Evolutionary conservation across 2,797 vertebrate species (phyloP), one percentile per base, ranked within the genome.

Genomic region (Sarcoramphus papa): DNA sequence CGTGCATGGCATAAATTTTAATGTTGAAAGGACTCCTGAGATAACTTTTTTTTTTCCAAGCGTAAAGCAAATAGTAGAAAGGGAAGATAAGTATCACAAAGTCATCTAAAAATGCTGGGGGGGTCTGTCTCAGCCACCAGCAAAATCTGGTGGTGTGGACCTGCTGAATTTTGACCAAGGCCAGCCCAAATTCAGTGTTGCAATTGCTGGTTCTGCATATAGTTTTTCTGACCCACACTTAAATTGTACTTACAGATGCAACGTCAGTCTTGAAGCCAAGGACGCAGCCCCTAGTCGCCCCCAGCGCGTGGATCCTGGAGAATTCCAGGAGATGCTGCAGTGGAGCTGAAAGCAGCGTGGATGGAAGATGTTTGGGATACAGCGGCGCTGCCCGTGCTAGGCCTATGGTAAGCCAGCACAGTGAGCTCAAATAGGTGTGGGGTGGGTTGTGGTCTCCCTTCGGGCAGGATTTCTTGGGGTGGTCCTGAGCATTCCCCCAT

Each of bases 1-100:
- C 65, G 75, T 67, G 75, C 74, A 40, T 68, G 92, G 82, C 89
- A 84, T 97, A 93, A 90, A 97, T 96, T 95, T 95, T 96, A 94
- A 97, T 96, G 79, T 93, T 93, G 89, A 92, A 77, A 87, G 67
- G 82, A 63, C 93, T 97, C 87, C 83, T 47, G 95, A 97, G 92
- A 96, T 54, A 93, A 65, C 43, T 59, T 87, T 85, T 90, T 85
- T 86, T 73, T 85, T 80, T 12, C 12, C 53, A 63, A 93, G 95
- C 6, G 0, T 87, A 97, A 86, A 89, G 76, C 85, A 97, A 96
- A 97, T 76, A 94, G 93, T 95, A 94, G 75, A 91, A 92, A 94
- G 76, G 80, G 85, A 95, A 94, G 81, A 94, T 94, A 79, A 73
- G 81, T 93, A 95, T 93, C 95, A 76, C 86, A 91, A 94, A 92